Evolutionary conservation across 30 jellyfish, hydroid and myxozoan species (phyloP), one percentile per base, ranked within the genome.

Genomic region (Aurelia sp.): DNA sequence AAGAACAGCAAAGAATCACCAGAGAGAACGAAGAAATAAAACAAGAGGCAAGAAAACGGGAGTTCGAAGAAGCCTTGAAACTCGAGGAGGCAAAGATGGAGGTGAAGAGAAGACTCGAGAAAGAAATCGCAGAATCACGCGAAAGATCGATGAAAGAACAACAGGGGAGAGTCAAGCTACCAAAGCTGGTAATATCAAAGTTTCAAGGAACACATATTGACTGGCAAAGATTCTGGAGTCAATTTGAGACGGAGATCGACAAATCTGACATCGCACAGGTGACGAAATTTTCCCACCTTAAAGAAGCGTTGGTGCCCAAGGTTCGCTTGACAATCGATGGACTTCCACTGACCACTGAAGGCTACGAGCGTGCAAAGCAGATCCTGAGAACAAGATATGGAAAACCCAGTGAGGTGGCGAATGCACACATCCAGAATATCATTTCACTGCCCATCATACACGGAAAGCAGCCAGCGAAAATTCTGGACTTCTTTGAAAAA

Each of bases 401-500:
- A 12, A 64, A 80, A 62, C 22, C 90, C 13, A 80, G 86, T 18
- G 94, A 89, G 66, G 86, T 89, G 4, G 80, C 62, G 4, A 89
- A 89, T 66, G 97, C 94, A 9, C 97, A 89, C 61, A 59, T 89
- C 53, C 94, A 80, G 44, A 58, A 66, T 41, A 47, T 81, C 55
- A 72, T 80, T 40, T 4, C 50, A 16, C 81, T 89, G 3, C 86
- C 90, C 13, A 40, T 48, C 19, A 60, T 89, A 37, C 85, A 62
- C 8, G 82, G 87, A 41, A 15, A 80, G 20, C 47, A 74, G 18
- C 84, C 76, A 6, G 84, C 31, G 52, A 89, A 82, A 72, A 40
- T 81, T 17, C 90, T 33, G 20, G 86, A 71, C n/a, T 89, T 89
- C 67, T 89, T 53, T 62, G 63, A 81, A 31, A 89, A 67, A 60